phyloP scores from a whole-genome alignment of 2,113 vertebrate genomes.

The Brevimyrus niger region DNA sequence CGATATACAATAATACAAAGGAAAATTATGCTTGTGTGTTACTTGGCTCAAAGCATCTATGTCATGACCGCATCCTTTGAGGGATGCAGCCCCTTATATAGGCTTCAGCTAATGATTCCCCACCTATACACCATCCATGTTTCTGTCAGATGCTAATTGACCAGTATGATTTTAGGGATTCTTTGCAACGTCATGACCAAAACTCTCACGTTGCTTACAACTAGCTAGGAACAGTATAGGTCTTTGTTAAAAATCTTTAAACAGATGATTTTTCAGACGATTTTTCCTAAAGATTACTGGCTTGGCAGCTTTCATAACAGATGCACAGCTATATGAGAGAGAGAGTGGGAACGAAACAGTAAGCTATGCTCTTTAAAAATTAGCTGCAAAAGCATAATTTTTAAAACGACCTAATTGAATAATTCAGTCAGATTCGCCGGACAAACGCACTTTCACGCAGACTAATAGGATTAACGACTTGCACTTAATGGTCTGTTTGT shows the following conservation, averaged over 20 bases:
- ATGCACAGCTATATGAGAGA: background rate
- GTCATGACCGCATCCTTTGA: background rate
- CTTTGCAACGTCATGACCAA: background rate
- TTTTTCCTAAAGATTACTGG: background rate
- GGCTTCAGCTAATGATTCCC: background rate
- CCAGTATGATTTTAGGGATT: background rate
- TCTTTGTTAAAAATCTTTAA: background rate
- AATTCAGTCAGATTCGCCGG: constrained; percentile 47
- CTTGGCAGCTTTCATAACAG: background rate
- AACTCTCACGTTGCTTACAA: background rate
- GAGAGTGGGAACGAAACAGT: constrained; percentile 26
- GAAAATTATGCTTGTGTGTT: background rate
- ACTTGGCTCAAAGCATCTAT: background rate
- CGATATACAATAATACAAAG: background rate
- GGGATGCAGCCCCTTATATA: background rate
- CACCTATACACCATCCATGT: background rate
- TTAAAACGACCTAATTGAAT: constrained; percentile 52
- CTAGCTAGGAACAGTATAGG: background rate
- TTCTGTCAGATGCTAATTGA: background rate
- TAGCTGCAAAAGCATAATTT: constrained; percentile 45
- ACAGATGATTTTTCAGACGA: background rate
- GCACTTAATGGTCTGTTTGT: constrained; percentile 42
- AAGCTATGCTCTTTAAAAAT: constrained; percentile 39
- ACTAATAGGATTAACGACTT: constrained; percentile 51
- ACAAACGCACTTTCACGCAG: constrained; percentile 47